Percentiles rank a stretch among this genome's conserved stretches.
Conservation (phyloP, 2,113 vertebrate species). For the Cranoglanis bouderius region DNA sequence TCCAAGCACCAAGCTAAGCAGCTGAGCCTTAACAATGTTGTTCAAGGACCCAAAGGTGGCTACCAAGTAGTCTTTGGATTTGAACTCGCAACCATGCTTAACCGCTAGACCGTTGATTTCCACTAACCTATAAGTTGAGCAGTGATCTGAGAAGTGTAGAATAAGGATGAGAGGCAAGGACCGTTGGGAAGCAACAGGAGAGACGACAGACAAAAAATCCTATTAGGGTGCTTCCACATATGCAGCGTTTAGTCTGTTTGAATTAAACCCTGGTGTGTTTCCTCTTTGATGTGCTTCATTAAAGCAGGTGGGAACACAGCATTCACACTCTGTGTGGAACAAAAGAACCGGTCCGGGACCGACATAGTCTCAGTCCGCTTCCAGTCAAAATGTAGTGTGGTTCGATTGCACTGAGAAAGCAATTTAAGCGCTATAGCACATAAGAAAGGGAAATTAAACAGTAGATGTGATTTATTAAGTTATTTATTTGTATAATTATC, state of each 20-base stretch:
- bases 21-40: too few relatives aligned
- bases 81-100: not conserved
- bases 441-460: not conserved
- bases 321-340: not conserved
- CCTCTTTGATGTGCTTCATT: not conserved
- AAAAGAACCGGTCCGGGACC: not conserved
- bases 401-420: not conserved
- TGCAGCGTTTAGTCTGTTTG: not conserved
- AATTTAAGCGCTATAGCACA: not conserved
- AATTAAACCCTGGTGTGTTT: not conserved
- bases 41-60: not conserved
- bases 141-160: conserved; percentile 15
- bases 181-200: not conserved
- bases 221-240: not conserved
- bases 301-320: not conserved
- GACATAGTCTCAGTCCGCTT: not conserved
- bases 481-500: not conserved
- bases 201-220: not conserved
- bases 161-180: not conserved
- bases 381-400: not conserved
- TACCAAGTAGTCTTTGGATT: not conserved
- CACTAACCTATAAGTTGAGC: not conserved
- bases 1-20: not conserved
- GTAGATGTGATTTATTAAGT: not conserved
- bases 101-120: not conserved